Evolutionary conservation across 1,140 invertebrate genomes (phyloP).

Genomic region (Panagrolaimus sp.): DNA sequence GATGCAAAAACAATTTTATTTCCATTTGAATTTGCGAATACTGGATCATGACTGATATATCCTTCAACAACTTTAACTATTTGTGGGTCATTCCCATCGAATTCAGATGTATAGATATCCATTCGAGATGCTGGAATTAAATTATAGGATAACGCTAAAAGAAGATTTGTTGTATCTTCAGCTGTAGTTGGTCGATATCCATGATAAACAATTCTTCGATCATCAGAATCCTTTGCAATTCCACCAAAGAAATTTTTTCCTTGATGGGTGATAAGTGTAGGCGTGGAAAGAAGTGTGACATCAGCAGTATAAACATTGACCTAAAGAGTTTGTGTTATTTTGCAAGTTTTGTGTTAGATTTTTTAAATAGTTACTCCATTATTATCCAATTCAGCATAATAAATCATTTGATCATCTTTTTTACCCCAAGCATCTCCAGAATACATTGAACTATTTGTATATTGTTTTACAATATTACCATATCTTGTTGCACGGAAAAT

Average conservation of each 20-base stretch:
- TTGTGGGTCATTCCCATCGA: neutral
- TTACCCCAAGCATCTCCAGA: neutral
- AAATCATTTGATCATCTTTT: neutral
- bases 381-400: neutral
- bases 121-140: neutral
- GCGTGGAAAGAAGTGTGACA: neutral
- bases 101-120: neutral
- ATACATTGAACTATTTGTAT: neutral
- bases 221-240: neutral
- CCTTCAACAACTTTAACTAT: neutral
- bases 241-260: neutral
- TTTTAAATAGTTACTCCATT: too few species aligned
- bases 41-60: neutral
- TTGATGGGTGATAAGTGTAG: neutral
- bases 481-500: neutral
- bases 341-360: too few species aligned
- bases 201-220: neutral
- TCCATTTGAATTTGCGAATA: neutral
- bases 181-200: neutral
- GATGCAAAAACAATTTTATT: constrained; percentile 10
- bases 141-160: neutral
- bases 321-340: too few species aligned
- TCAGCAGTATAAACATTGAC: neutral
- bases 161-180: neutral
- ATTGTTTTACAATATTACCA: neutral